Percentiles rank a stretch among this genome's conserved stretches.
Conservation (phyloP, 2,113 vertebrate species). For the Dasypus novemcinctus region DNA sequence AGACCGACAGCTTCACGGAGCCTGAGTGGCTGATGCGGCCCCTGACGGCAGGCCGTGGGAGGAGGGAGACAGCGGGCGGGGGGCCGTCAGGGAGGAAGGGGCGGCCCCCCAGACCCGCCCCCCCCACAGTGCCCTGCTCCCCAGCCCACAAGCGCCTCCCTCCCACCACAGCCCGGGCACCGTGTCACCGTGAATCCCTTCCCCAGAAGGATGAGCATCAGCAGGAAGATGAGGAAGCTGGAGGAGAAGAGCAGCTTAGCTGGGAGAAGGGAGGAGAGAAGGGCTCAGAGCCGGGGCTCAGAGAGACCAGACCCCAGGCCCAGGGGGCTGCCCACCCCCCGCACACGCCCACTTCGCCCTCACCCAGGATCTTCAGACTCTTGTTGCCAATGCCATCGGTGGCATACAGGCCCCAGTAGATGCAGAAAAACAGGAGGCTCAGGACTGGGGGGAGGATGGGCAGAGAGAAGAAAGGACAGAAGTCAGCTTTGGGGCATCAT, state of each 20-base stretch:
- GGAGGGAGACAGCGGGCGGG: conserved; percentile 48
- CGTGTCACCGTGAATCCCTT: conserved; percentile 96
- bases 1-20: conserved; percentile 93
- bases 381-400: conserved; percentile 90
- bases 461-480: background rate
- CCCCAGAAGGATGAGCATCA: conserved; percentile 94
- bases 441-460: conserved; percentile 82
- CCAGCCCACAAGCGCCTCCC: conserved; percentile 1
- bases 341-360: conserved; percentile 70
- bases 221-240: conserved; percentile 94
- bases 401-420: conserved; percentile 94
- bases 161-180: conserved; percentile 80
- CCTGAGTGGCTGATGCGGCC: conserved; percentile 94
- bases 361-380: conserved; percentile 92
- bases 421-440: conserved; percentile 93
- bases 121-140: background rate
- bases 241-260: conserved; percentile 95
- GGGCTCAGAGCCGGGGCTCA: background rate
- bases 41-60: conserved; percentile 79
- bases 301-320: background rate
- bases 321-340: background rate
- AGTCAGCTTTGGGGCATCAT: background rate
- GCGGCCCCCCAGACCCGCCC: background rate
- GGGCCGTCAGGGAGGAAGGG: conserved; percentile 16
- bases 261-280: conserved; percentile 77